A percentile compares a stretch with the other conserved stretches of the same genome.
phyloP scores from a whole-genome alignment of 2,797 vertebrate species.

The Toxotes lorentzi region DNA sequence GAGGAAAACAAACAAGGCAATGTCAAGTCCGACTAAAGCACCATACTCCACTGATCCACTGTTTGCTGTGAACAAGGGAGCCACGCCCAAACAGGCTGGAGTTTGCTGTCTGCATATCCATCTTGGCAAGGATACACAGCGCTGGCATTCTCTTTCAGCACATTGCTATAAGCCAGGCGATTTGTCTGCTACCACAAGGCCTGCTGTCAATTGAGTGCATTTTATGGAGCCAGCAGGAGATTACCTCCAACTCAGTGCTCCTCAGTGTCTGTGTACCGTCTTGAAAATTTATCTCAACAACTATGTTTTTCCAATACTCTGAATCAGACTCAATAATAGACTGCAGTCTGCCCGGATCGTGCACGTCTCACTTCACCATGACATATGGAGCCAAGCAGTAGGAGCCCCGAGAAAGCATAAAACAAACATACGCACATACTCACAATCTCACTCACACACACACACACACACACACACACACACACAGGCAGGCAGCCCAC shows the following conservation, averaged over 20 bases:
- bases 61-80: constrained; percentile 69
- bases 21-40: constrained; percentile 60
- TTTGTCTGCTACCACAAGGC: constrained; percentile 86
- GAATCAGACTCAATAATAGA: constrained; percentile 78
- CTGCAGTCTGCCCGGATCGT: constrained; percentile 54
- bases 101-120: constrained; percentile 78
- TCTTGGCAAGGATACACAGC: constrained; percentile 79
- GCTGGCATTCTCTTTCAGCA: constrained; percentile 80
- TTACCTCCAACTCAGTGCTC: constrained; percentile 76
- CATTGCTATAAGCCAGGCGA: constrained; percentile 77
- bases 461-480: constrained; percentile 1
- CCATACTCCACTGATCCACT: constrained; percentile 59
- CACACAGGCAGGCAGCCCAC: constrained; percentile 4
- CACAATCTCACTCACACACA: constrained; percentile 14
- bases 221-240: constrained; percentile 82
- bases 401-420: constrained; percentile 38
- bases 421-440: constrained; percentile 46
- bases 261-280: constrained; percentile 62
- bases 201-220: constrained; percentile 78
- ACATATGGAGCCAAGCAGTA: constrained; percentile 57
- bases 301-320: constrained; percentile 75
- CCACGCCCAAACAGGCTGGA: constrained; percentile 71
- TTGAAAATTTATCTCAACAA: constrained; percentile 78
- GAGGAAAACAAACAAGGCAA: constrained; percentile 62
- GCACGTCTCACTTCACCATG: constrained; percentile 69